Conservation (phyloP, 2,888 invertebrate species). For the Choreutis nemorana region DNA sequence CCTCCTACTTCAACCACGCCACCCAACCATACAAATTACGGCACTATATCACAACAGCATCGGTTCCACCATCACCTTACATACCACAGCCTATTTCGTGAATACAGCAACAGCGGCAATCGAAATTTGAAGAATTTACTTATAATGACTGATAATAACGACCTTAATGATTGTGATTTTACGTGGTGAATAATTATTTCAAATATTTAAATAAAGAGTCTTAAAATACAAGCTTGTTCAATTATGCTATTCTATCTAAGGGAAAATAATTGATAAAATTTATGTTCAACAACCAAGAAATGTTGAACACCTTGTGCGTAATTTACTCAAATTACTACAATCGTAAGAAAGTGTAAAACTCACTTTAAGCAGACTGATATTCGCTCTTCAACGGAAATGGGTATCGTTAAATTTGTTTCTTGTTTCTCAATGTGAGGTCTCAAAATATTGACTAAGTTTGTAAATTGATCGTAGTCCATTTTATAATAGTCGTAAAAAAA, state of each 20-base stretch:
- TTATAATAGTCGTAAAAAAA: constrained; percentile 8
- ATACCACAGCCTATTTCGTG: constrained; percentile 9
- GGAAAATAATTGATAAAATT: neutral
- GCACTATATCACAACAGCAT: constrained; percentile 2
- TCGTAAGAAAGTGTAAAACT: constrained; percentile 5
- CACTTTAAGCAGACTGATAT: constrained; percentile 12
- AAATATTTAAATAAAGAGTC: constrained; percentile 4
- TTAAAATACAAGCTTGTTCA: constrained; percentile 5
- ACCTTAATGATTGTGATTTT: neutral
- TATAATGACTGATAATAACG: neutral
- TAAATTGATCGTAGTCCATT: constrained; percentile 7
- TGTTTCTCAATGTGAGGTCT: constrained; percentile 10
- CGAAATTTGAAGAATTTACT: constrained; percentile 4
- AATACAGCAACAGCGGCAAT: constrained; percentile 8
- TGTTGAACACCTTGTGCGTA: neutral
- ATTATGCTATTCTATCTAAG: constrained; percentile 3
- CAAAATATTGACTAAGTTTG: constrained; percentile 10
- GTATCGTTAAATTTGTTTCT: constrained; percentile 12
- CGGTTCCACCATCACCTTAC: constrained; percentile 9
- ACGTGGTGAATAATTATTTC: constrained; percentile 3
- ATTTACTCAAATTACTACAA: neutral
- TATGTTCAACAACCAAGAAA: neutral
- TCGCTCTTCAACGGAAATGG: constrained; percentile 12
- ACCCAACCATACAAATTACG: constrained; percentile 6
- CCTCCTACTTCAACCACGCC: constrained; percentile 7